Percentiles rank a stretch among this genome's conserved stretches.
These are phyloP conservation scores for Cebidichthys violaceus DNA, from an alignment of 2,113 vertebrate genomes.

Conservation along the genomic window DNA sequence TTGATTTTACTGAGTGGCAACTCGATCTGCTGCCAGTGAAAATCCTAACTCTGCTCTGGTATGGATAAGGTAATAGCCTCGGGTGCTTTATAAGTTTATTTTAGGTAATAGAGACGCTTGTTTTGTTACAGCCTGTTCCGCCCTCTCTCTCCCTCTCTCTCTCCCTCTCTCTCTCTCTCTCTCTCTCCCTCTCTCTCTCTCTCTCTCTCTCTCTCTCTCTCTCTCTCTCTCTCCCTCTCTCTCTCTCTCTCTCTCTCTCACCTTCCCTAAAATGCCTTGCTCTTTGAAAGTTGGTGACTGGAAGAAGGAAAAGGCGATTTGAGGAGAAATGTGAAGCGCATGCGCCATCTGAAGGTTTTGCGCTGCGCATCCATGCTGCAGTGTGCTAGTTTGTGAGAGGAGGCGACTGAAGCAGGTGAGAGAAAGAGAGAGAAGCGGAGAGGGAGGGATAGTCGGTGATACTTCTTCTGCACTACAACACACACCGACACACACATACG, in stretches of 20 bases:
- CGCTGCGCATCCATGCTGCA: constrained; percentile 73
- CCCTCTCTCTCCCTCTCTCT: constrained; percentile 66
- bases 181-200: constrained; percentile 53
- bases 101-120: constrained; percentile 90
- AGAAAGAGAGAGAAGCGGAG: constrained; percentile 67
- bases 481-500: constrained; percentile 51
- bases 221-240: constrained; percentile 51
- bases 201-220: constrained; percentile 8
- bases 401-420: constrained; percentile 82
- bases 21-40: constrained; percentile 73
- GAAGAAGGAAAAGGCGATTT: constrained; percentile 76
- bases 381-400: constrained; percentile 69
- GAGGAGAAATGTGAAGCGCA: constrained; percentile 86
- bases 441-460: constrained; percentile 48
- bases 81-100: constrained; percentile 93
- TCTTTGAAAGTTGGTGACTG: constrained; percentile 76
- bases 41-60: constrained; percentile 86
- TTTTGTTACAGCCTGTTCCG: constrained; percentile 87
- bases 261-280: constrained; percentile 74
- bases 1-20: constrained; percentile 78
- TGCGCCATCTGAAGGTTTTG: constrained; percentile 82
- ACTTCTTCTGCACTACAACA: constrained; percentile 56
- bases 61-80: constrained; percentile 87
- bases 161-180: constrained; percentile 32
- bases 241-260: constrained; percentile 65